Base-by-base conservation (phyloP, 2,888 invertebrate genomes). In the Epirrhoe alternata region DNA sequence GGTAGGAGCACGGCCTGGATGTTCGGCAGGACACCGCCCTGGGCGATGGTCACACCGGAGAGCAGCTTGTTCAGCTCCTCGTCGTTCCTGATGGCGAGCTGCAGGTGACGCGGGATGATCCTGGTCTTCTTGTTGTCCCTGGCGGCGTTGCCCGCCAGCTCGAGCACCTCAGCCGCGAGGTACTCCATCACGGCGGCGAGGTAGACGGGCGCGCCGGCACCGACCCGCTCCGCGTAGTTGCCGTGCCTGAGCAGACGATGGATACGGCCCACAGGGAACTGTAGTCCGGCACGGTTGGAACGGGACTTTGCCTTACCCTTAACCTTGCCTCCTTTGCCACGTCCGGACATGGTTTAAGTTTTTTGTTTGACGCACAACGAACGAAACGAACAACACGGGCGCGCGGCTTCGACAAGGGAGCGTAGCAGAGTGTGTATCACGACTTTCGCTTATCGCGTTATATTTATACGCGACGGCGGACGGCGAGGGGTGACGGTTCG, bases 21-120 rank as follows among this genome's bases (percentile, higher is more conserved):
- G 86, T 97, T 96, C 0, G 97, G 97, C 82, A 97, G 85, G 0
- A 97, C 97, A 81, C 97, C 97, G 72, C 97, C 97, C 88, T 97
- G 96, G 45, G 97, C 95, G 79, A 97, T 97, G 45, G 97, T 97
- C 7, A 97, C 97, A 38, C 96, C 96, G 0, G 95, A 94, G 17
- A 97, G 86, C 1, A 97, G 87, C 83, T 96, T 96, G 87, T 96
- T 97, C 82, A 97, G 89, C 82, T 97, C 97, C 79, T 97, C 96
- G 84, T 97, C 97, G 83, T 96, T 97, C 52, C 96, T 92, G 73
- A 97, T 95, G 56, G 96, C 96, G 75, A 97, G 80, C 81, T 97
- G 96, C 12, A 97, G 88, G 86, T 97, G 97, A 67, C 96, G 93
- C 0, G 97, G 96, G 72, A 96, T 96, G 80, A 97, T 97, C 81